Base-by-base conservation (phyloP, 2,797 vertebrate species). In the Gouania willdenowi region DNA sequence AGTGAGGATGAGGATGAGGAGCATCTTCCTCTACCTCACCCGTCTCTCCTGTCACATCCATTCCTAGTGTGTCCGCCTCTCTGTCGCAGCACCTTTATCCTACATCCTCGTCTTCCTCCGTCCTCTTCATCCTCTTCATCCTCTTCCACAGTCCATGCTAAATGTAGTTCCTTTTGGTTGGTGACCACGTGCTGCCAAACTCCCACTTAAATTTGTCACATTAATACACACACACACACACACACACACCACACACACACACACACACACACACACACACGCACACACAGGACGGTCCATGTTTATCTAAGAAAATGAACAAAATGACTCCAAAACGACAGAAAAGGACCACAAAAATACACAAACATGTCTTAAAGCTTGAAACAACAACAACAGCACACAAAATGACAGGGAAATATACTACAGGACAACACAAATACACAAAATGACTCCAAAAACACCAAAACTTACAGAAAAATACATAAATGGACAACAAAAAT, bases 161-260 rank as follows among this genome's bases (percentile, higher is more conserved):
- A 46, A 11, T 50, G 8, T 50, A 49, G 26, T 41, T 28, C 49
- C 40, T 13, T 38, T 44, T 71, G 56, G 49, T 51, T 30, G 46
- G 19, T 59, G 52, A 60, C 51, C 59, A 45, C 41, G 17, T 64
- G 37, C 12, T 34, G 50, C 52, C 47, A 41, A 48, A 44, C 51
- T 30, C 59, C 41, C 54, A 59, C 56, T 25, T 56, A 66, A 48
- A 59, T 59, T 41, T 41, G 4, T 9, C 59, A 41, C 51, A 62
- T 40, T 31, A 39, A 45, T 29, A 40, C 46, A 65, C 28, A 18
- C 43, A 22, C 23, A 41, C 59, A 25, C 37, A 26, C 52, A 67
- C 41, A 26, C 29, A 34, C 30, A 37, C 46, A 14, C n/a, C 40
- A 44, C 30, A 16, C 41, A 27, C 11, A 16, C 34, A 22, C 26